Conservation (phyloP, 2,113 vertebrate genomes). For the Indicator maculatus region DNA sequence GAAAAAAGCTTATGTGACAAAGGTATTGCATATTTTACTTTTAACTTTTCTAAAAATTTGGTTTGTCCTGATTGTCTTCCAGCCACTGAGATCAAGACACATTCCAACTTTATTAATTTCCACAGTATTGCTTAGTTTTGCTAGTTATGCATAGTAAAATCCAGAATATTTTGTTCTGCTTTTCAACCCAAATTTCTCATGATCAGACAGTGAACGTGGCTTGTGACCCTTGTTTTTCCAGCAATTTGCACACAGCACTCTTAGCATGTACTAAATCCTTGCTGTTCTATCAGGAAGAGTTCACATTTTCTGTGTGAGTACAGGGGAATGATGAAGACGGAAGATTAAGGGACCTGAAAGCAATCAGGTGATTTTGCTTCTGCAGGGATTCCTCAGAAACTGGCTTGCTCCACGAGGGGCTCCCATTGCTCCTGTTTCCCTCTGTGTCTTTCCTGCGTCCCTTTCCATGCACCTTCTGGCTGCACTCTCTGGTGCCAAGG, state of each 20-base stretch:
- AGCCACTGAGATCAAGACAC: neutral
- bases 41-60: neutral
- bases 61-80: neutral
- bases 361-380: neutral
- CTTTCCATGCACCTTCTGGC: neutral
- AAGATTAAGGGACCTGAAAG: neutral
- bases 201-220: neutral
- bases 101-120: neutral
- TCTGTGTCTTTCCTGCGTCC: neutral
- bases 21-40: neutral
- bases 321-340: neutral
- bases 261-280: neutral
- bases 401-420: neutral
- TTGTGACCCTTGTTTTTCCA: neutral
- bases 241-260: accelerated
- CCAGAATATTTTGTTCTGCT: neutral
- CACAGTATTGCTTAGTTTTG: neutral
- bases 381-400: neutral
- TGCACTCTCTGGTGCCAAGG: neutral
- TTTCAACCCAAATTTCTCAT: neutral
- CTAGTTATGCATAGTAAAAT: neutral
- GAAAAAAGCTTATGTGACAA: neutral
- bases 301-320: neutral
- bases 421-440: neutral
- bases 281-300: neutral